A percentile compares a stretch with the other conserved stretches of the same genome.
Evolutionary conservation across 2,888 invertebrate genomes (phyloP).

Genomic region (Diarsia rubi): DNA sequence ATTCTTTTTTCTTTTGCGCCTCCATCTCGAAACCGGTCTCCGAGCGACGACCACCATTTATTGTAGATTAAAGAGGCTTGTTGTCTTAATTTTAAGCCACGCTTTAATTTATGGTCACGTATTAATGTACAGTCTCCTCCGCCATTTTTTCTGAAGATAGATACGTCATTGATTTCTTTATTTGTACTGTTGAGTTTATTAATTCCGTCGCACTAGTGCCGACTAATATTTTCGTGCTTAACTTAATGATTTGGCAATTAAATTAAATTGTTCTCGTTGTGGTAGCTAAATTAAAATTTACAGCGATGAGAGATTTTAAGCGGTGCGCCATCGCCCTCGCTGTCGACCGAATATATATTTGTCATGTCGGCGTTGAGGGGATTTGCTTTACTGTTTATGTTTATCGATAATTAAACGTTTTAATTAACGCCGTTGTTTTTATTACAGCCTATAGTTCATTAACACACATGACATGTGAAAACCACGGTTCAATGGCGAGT

Average conservation of each 20-base stretch:
- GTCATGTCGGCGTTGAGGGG: constrained; percentile 74
- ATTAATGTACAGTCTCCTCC: constrained; percentile 87
- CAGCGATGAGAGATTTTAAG: constrained; percentile 84
- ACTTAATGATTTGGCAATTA: constrained; percentile 91
- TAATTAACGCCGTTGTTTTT: constrained; percentile 57
- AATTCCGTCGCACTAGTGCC: constrained; percentile 85
- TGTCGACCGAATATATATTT: constrained; percentile 72
- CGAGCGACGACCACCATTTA: constrained; percentile 89
- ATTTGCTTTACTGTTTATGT: constrained; percentile 69
- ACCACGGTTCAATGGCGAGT: constrained; percentile 66
- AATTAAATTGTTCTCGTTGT: constrained; percentile 89
- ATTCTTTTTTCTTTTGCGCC: constrained; percentile 89
- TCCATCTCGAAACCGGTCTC: constrained; percentile 89
- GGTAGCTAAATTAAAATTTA: constrained; percentile 90
- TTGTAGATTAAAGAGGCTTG: constrained; percentile 91
- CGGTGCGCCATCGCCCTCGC: constrained; percentile 74
- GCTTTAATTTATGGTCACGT: constrained; percentile 89
- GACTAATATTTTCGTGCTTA: constrained; percentile 89
- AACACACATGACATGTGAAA: constrained; percentile 33
- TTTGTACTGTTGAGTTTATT: constrained; percentile 80
- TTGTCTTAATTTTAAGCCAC: constrained; percentile 91
- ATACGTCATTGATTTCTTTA: constrained; percentile 88
- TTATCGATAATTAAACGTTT: constrained; percentile 66
- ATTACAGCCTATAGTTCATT: constrained; percentile 47
- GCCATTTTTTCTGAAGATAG: constrained; percentile 87